A percentile compares a stretch with the other conserved stretches of the same genome.
Evolutionary conservation across 2,113 vertebrate species (phyloP).

Genomic region (Xenotilapia flavipinnis): DNA sequence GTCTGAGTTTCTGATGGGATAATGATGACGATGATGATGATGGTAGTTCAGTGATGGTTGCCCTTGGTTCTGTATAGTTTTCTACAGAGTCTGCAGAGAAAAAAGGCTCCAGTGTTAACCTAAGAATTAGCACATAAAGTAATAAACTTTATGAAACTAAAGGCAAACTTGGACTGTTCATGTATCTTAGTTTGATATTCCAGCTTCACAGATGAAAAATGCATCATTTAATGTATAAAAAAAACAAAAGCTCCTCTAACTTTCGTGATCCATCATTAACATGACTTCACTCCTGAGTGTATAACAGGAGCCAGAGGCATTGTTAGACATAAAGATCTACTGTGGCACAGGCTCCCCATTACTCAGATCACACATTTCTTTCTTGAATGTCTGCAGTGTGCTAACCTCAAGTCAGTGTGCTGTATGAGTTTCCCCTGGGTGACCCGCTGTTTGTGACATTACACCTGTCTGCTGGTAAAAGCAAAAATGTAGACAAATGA

Average conservation of each 20-base stretch:
- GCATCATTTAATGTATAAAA: neutral
- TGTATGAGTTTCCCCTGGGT: neutral
- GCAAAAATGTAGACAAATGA: neutral
- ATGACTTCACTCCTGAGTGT: neutral
- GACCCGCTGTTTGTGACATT: neutral
- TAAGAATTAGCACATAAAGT: neutral
- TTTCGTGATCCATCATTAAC: neutral
- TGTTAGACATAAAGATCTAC: neutral
- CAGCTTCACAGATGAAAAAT: neutral
- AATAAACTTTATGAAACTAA: neutral
- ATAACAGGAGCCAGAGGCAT: neutral
- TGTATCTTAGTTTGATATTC: neutral
- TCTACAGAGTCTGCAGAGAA: neutral
- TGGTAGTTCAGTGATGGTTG: neutral
- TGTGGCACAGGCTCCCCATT: neutral
- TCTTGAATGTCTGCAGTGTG: neutral
- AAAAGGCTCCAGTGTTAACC: neutral
- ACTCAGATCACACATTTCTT: neutral
- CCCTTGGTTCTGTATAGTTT: constrained; percentile 6
- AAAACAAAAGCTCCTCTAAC: neutral
- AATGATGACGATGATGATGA: neutral
- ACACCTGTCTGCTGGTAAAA: neutral
- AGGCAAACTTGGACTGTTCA: neutral
- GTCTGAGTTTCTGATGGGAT: constrained; percentile 2
- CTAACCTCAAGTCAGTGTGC: neutral